A percentile compares a stretch with the other conserved stretches of the same genome.
Evolutionary conservation across 2,113 vertebrate genomes (phyloP).

Genomic region (Heliornis fulica): DNA sequence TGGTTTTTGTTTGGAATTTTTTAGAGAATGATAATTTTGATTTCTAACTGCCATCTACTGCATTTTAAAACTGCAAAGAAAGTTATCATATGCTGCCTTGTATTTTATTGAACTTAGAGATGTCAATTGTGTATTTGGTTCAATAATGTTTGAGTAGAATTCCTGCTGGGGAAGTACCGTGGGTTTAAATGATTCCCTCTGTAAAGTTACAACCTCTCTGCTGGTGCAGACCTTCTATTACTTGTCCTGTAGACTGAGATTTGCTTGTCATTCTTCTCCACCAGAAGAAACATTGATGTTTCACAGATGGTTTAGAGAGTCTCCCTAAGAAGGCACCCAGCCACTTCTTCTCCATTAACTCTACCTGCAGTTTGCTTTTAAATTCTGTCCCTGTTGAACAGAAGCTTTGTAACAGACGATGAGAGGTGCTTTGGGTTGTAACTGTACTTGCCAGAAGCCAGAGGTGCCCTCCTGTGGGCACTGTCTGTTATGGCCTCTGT

Average conservation of each 20-base stretch:
- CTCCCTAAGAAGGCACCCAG: background rate
- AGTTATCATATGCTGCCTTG: background rate
- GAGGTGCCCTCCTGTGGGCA: slow-evolving; percentile 36
- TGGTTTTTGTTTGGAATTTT: background rate
- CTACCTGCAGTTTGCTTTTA: background rate
- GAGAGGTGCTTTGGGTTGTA: background rate
- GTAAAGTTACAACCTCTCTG: background rate
- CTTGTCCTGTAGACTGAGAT: background rate
- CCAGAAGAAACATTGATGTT: slow-evolving; percentile 11
- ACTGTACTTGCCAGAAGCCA: background rate
- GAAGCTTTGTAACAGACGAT: background rate
- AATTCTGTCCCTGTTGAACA: background rate
- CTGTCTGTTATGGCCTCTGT: background rate
- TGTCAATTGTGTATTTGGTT: background rate
- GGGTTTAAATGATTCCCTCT: background rate
- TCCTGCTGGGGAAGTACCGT: background rate
- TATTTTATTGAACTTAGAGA: background rate
- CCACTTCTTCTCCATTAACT: background rate
- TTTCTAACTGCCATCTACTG: slow-evolving; percentile 25
- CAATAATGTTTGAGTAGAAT: background rate
- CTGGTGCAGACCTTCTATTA: background rate
- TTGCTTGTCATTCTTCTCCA: slow-evolving; percentile 19
- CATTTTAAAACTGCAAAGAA: slow-evolving; percentile 9
- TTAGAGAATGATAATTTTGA: background rate
- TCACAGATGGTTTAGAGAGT: background rate